Base-by-base conservation (phyloP, 2,888 invertebrate genomes). In the Spilosoma lubricipeda region DNA sequence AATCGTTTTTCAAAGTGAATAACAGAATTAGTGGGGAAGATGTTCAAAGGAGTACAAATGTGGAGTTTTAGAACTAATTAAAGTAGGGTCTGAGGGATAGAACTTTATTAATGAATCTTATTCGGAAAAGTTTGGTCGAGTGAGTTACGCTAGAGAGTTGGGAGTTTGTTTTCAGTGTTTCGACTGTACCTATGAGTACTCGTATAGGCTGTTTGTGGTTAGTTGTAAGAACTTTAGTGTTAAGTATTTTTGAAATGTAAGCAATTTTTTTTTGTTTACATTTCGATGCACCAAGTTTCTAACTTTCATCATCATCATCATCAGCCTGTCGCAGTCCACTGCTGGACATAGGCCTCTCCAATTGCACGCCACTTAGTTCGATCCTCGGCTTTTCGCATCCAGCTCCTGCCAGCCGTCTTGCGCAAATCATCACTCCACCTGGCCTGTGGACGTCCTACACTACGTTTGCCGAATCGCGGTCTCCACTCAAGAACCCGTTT, bases 61-160 rank as follows among this genome's bases (percentile, higher is more conserved):
- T 81, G 74, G 75, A 82, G 73, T 81, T 81, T 45, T 56, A 67
- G 63, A 67, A 72, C 77, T 85, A 85, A 84, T 84, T 85, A 80
- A 82, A 82, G 75, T 74, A 73, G 72, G 48, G 73, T 67, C 75
- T 73, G 70, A 68, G 39, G 67, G 33, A 36, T 27, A 45, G 36
- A 86, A 87, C 81, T 88, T 88, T 81, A 82, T 81, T 86, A 88
- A 88, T 85, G 82, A 87, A 84, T 87, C 83, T 82, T 81, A 84
- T 85, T 87, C 80, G 74, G 69, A 76, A 75, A 79, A 78, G 73
- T 78, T 75, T 75, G 75, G 66, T 76, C 48, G 77, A 80, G 74
- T 74, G 76, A 77, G 77, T 78, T 79, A 66, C 52, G 63, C 71
- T 7, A 70, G 72, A 23, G 56, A 76, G 74, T 27, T 77, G 48